A percentile compares a stretch with the other conserved stretches of the same genome.
phyloP scores from a whole-genome alignment of 2,797 vertebrate species.

The Alosa sapidissima region DNA sequence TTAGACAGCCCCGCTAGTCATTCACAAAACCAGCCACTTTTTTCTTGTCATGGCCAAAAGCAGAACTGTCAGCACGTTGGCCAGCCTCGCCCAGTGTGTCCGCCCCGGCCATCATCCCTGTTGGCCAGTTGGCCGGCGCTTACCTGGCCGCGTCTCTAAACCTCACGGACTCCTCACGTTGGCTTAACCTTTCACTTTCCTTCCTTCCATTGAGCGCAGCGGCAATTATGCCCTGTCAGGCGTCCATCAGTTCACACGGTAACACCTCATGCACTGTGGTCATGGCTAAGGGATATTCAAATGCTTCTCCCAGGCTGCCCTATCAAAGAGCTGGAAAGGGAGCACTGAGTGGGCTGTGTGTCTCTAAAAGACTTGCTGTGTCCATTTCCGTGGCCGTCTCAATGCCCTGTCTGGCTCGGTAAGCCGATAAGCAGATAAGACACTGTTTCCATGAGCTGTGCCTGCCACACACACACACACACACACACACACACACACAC shows the following conservation, averaged over 20 bases:
- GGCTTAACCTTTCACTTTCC: neutral
- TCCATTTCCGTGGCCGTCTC: slow-evolving; percentile 11
- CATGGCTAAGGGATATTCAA: slow-evolving; percentile 8
- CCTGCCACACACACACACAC: neutral
- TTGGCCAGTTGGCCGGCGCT: neutral
- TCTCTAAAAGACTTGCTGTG: neutral
- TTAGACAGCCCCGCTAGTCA: neutral
- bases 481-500: too few relatives aligned
- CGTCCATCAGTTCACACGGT: neutral
- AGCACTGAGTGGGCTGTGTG: neutral
- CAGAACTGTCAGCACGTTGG: neutral
- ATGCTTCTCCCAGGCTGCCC: neutral
- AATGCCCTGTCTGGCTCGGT: slow-evolving; percentile 15
- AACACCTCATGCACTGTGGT: neutral
- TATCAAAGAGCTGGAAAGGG: slow-evolving; percentile 14
- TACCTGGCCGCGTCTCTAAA: neutral
- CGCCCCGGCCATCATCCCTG: neutral
- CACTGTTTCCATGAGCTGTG: slow-evolving; percentile 10
- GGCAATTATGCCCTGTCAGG: neutral
- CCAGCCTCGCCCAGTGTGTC: neutral
- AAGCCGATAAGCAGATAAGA: slow-evolving; percentile 1
- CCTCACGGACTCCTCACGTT: neutral
- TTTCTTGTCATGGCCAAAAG: neutral
- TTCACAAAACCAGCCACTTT: neutral
- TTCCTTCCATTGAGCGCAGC: neutral